Base-by-base conservation (phyloP, 1,140 invertebrate genomes). In the Rhyzopertha dominica region DNA sequence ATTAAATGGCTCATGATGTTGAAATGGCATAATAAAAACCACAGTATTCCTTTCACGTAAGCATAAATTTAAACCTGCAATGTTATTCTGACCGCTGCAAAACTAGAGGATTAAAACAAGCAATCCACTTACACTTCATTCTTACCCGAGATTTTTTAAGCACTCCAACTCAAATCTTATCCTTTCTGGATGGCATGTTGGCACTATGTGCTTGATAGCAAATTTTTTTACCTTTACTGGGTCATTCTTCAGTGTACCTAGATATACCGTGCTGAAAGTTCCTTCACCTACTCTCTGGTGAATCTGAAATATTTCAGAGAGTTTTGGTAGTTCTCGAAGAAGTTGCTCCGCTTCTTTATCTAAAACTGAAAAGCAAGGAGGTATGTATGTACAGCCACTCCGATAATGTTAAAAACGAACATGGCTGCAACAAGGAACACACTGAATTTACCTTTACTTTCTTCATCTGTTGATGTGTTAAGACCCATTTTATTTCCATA, bases 11-110 rank as follows among this genome's bases (percentile, higher is more conserved):
- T 80, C 77, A 65, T 95, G 90, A 43, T 77, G 78, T 74, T 94
- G 82, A 67, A 85, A 90, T 14, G 89, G 89, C 90, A 95, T 94
- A 24, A 93, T 78, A 69, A 95, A 88, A 24, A 88, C 85, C 45
- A 92, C 80, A 52, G 87, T 84, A 50, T 90, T 87, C 46, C 77
- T 73, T 51, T 84, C 76, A 46, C 90, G 74, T 25, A 92, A 67
- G 63, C 87, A 91, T 35, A 87, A 73, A 54, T 87, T 77, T 37
- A 93, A 74, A 31, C 82, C 83, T 58, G 89, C 86, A 22, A 94
- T 80, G 76, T 95, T 84, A 62, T 88, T 76, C 45, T 70, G 74
- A 4, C 90, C 90, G 8, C 87, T 90, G 65, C 28, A 77, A 79
- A 59, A 57, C 44, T 49, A 46, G n/a, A n/a, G n/a, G n/a, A n/a